Evolutionary conservation across 2,113 vertebrate species (phyloP).

Genomic region (Clarias gariepinus): DNA sequence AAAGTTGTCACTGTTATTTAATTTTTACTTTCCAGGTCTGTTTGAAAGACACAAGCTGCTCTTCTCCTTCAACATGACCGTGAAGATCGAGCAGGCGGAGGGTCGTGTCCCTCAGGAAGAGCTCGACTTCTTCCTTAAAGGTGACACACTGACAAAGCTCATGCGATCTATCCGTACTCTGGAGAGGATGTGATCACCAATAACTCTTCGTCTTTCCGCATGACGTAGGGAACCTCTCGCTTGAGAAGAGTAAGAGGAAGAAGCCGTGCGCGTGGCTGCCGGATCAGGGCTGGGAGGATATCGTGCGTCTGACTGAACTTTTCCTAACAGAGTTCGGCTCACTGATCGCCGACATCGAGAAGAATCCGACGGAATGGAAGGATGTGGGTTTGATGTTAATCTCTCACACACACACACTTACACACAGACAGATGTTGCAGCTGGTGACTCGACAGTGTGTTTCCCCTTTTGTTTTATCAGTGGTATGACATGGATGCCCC

Average conservation of each 20-base stretch:
- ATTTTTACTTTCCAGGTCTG: conserved; percentile 73
- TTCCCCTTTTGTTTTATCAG: conserved; percentile 61
- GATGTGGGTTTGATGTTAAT: conserved; percentile 69
- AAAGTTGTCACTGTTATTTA: too few relatives aligned
- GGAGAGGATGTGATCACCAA: not conserved
- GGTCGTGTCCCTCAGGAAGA: conserved; percentile 86
- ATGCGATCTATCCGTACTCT: not conserved
- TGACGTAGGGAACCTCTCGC: conserved; percentile 83
- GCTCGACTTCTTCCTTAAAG: conserved; percentile 95
- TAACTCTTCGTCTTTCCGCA: not conserved
- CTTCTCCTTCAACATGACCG: conserved; percentile 91
- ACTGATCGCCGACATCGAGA: conserved; percentile 83
- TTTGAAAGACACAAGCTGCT: conserved; percentile 95
- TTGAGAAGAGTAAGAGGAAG: conserved; percentile 84
- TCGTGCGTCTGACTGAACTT: conserved; percentile 80
- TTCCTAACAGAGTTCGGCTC: conserved; percentile 79
- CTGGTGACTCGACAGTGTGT: not conserved
- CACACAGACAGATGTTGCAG: not conserved
- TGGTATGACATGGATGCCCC: conserved; percentile 87
- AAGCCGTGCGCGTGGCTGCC: conserved; percentile 86
- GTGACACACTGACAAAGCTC: conserved; percentile 61
- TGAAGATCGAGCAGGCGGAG: conserved; percentile 91
- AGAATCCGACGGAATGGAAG: conserved; percentile 77
- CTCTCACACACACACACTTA: not conserved
- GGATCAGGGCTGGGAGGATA: conserved; percentile 93